Evolutionary conservation across 2,888 invertebrate genomes (phyloP).

Genomic region (Scaptomyza parva): DNA sequence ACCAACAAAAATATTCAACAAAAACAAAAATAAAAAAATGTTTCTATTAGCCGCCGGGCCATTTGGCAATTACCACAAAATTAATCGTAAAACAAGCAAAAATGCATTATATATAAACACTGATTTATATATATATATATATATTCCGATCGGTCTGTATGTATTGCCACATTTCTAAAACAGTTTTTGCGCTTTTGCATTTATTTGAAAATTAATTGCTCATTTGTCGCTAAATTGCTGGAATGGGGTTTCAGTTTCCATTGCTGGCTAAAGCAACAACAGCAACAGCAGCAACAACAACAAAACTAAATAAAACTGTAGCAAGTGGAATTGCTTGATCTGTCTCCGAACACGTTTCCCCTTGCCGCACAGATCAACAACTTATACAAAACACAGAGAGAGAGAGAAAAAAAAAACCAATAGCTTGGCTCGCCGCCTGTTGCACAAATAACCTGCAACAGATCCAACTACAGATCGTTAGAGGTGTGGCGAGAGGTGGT

Average conservation of each 20-base stretch:
- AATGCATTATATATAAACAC: not conserved
- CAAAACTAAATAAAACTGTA: conserved; percentile 41
- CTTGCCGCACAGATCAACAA: conserved; percentile 25
- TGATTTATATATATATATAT: not conserved
- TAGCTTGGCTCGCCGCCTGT: conserved; percentile 55
- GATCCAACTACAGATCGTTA: conserved; percentile 23
- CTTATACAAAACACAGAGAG: no score
- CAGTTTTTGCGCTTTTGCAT: conserved; percentile 60
- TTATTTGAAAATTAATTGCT: conserved; percentile 84
- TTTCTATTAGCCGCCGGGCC: conserved; percentile 15
- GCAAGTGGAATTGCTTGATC: conserved; percentile 63
- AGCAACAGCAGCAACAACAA: not conserved
- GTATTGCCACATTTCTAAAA: conserved; percentile 20
- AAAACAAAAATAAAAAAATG: conserved; percentile 1
- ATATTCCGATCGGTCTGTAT: not conserved
- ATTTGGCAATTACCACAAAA: conserved; percentile 22
- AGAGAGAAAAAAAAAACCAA: conserved; percentile 26
- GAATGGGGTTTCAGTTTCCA: conserved; percentile 82
- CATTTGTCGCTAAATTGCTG: conserved; percentile 83
- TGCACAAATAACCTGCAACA: conserved; percentile 71
- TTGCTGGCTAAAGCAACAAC: conserved; percentile 44
- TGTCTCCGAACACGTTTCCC: conserved; percentile 5
- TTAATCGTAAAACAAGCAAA: conserved; percentile 4
- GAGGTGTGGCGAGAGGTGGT: not conserved
- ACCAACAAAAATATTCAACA: conserved; percentile 3